A percentile compares a stretch with the other conserved stretches of the same genome.
Conservation (phyloP, 2,888 invertebrate species). For the Oligia latruncula region DNA sequence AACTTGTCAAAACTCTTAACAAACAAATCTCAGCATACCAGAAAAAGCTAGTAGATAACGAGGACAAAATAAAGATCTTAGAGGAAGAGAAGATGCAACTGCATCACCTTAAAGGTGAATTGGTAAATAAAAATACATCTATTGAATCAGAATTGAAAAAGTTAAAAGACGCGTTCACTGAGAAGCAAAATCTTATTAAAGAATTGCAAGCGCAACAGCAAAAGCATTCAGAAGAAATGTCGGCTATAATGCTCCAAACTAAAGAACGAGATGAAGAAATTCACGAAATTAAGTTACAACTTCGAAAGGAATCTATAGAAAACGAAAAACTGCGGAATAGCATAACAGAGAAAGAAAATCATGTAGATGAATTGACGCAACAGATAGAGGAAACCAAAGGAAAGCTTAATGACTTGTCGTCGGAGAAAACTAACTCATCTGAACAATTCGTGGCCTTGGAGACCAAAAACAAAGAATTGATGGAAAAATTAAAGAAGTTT, state of each 20-base stretch:
- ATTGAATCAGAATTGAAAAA: constrained; percentile 83
- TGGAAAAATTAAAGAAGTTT: constrained; percentile 94
- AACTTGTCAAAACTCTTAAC: constrained; percentile 88
- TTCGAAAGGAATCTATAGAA: constrained; percentile 91
- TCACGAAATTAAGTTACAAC: constrained; percentile 87
- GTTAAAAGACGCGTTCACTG: constrained; percentile 83
- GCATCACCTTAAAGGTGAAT: constrained; percentile 76
- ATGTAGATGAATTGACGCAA: constrained; percentile 84
- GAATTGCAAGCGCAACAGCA: constrained; percentile 86
- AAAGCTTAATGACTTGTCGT: constrained; percentile 80
- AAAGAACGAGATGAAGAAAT: constrained; percentile 90
- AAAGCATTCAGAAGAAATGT: constrained; percentile 86
- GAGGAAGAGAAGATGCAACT: constrained; percentile 86
- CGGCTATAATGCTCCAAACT: constrained; percentile 84
- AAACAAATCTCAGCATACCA: constrained; percentile 87
- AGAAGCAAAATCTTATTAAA: constrained; percentile 85
- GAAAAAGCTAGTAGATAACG: constrained; percentile 82
- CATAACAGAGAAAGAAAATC: constrained; percentile 88
- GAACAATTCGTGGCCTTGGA: constrained; percentile 85
- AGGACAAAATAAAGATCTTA: constrained; percentile 81
- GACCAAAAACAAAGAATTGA: constrained; percentile 92
- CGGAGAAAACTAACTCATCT: constrained; percentile 84
- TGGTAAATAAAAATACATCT: constrained; percentile 78
- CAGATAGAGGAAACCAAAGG: constrained; percentile 84
- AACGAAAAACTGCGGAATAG: constrained; percentile 91